Evolutionary conservation across 2,888 invertebrate genomes (phyloP).

Genomic region (Ectemnius lituratus): DNA sequence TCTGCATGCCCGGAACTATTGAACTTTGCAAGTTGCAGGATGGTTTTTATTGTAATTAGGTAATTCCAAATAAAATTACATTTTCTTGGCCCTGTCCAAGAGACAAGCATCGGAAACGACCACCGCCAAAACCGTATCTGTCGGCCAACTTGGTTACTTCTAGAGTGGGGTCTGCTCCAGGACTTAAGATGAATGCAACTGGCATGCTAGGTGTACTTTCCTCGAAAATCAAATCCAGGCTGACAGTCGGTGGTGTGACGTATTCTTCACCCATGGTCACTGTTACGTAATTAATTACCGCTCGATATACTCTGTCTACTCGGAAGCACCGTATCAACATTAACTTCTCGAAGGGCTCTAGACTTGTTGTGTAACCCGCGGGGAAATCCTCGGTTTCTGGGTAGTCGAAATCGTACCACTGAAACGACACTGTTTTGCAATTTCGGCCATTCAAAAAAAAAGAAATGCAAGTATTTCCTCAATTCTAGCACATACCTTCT

Average conservation of each 20-base stretch:
- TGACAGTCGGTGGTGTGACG: slow-evolving; percentile 88
- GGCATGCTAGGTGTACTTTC: slow-evolving; percentile 91
- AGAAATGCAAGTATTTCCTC: too few species aligned
- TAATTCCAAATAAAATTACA: slow-evolving; percentile 76
- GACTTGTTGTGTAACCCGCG: slow-evolving; percentile 82
- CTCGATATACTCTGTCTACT: slow-evolving; percentile 91
- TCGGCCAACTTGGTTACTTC: slow-evolving; percentile 90
- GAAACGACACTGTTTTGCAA: slow-evolving; percentile 12
- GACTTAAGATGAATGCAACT: slow-evolving; percentile 94
- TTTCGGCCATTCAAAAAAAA: too few species aligned
- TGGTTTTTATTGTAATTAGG: slow-evolving; percentile 29
- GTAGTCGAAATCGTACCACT: slow-evolving; percentile 92
- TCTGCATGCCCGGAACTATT: too few species aligned
- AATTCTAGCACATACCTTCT: slow-evolving; percentile 79
- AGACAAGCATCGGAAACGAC: slow-evolving; percentile 92
- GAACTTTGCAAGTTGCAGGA: neutral
- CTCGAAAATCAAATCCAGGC: slow-evolving; percentile 90
- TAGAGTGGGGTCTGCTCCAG: slow-evolving; percentile 95
- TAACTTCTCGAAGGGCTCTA: slow-evolving; percentile 85
- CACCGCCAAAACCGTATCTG: slow-evolving; percentile 82
- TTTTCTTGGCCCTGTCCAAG: slow-evolving; percentile 96
- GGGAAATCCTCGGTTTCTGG: slow-evolving; percentile 88
- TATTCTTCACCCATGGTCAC: slow-evolving; percentile 92
- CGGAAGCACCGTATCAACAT: slow-evolving; percentile 94
- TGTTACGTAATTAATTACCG: slow-evolving; percentile 90